A percentile compares a stretch with the other conserved stretches of the same genome.
Evolutionary conservation across 2,113 vertebrate species (phyloP).

Genomic region (Cisticola juncidis): DNA sequence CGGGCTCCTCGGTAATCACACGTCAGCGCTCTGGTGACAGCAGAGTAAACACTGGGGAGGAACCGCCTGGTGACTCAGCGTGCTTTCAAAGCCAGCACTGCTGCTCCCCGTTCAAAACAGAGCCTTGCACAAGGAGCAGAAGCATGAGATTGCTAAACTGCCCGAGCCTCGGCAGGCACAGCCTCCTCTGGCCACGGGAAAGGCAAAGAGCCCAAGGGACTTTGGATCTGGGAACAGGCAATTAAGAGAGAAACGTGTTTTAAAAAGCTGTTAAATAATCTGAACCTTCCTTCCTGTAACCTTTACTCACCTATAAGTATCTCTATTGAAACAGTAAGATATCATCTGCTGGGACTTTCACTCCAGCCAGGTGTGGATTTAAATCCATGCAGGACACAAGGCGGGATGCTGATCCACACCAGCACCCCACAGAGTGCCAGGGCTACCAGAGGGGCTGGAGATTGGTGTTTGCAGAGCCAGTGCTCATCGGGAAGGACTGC

Average conservation of each 20-base stretch:
- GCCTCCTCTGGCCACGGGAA: background rate
- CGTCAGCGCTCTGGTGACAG: background rate
- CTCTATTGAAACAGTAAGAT: background rate
- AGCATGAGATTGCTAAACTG: background rate
- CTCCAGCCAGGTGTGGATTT: background rate
- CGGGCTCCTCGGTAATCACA: background rate
- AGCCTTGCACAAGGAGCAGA: background rate
- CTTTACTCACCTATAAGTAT: background rate
- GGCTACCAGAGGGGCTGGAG: background rate
- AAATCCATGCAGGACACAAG: background rate
- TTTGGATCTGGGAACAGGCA: background rate
- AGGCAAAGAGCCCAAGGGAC: background rate
- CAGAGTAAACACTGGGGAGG: background rate
- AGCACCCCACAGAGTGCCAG: background rate
- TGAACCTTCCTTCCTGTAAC: background rate
- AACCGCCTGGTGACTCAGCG: background rate
- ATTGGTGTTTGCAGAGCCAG: background rate
- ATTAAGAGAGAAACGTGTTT: background rate
- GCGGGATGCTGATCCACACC: background rate
- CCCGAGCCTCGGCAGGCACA: background rate
- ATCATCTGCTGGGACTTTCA: background rate
- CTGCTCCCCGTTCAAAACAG: rapidly evolving
- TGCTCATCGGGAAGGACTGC: background rate
- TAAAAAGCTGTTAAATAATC: background rate
- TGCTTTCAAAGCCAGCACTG: background rate